These are phyloP conservation scores for Acestrorhynchus altus DNA, from an alignment of 2,797 vertebrate genomes.

Conservation along the genomic window DNA sequence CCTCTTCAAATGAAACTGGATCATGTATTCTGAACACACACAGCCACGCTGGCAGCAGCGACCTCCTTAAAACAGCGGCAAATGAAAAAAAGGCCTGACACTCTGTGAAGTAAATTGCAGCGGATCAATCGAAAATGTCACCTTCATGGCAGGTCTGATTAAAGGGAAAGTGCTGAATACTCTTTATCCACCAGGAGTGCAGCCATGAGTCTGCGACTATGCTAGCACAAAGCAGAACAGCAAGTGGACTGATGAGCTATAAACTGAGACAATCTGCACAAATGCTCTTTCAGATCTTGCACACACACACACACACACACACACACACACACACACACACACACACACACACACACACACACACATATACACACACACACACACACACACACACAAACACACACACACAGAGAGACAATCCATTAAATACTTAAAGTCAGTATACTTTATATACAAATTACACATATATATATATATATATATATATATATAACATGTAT, in stretches of 20 bases:
- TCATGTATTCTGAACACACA: constrained; percentile 39
- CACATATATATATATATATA: too few relatives aligned
- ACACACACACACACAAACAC: too few relatives aligned
- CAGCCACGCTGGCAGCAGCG: constrained; percentile 5
- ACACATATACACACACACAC: too few relatives aligned
- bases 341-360: too few relatives aligned
- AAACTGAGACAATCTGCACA: constrained; percentile 42
- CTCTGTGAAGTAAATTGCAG: constrained; percentile 59
- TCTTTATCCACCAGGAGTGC: constrained; percentile 52
- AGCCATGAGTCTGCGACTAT: constrained; percentile 52
- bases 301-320: background rate
- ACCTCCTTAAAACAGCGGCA: constrained; percentile 47
- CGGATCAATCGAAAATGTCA: constrained; percentile 67
- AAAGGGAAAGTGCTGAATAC: constrained; percentile 62
- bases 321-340: constrained; percentile 6
- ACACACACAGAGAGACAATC: too few relatives aligned
- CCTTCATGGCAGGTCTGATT: constrained; percentile 65
- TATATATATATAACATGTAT: too few relatives aligned
- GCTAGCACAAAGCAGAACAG: constrained; percentile 50
- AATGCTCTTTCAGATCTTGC: constrained; percentile 24
- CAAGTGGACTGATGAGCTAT: constrained; percentile 47
- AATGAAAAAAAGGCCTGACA: constrained; percentile 45
- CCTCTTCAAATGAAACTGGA: background rate
- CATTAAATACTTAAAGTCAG: too few relatives aligned
- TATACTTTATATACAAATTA: too few relatives aligned